phyloP scores from a whole-genome alignment of 2,113 vertebrate genomes.

The Neofelis nebulosa region DNA sequence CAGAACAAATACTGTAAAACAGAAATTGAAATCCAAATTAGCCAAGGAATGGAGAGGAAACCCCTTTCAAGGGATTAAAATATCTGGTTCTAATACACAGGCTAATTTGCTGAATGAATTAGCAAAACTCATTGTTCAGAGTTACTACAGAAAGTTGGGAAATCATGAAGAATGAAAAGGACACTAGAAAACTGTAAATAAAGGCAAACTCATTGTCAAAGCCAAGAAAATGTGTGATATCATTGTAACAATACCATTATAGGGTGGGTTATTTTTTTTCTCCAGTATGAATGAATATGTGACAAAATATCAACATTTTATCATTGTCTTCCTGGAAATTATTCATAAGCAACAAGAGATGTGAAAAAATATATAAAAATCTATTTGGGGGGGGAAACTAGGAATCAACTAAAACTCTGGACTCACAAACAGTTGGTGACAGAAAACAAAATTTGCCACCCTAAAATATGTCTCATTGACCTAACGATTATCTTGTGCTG shows the following conservation, averaged over 20 bases:
- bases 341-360: not conserved
- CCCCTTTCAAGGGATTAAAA: constrained; percentile 29
- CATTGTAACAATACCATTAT: not conserved
- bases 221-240: not conserved
- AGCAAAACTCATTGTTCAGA: not conserved
- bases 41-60: not conserved
- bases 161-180: not conserved
- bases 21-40: constrained; percentile 26
- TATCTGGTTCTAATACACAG: not conserved
- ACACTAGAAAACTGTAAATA: not conserved
- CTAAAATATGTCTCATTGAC: not conserved
- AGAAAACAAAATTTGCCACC: not conserved
- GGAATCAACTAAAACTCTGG: not conserved
- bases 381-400: not conserved
- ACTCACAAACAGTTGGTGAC: not conserved
- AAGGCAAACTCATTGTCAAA: not conserved
- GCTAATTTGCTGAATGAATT: not conserved
- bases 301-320: not conserved
- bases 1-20: not conserved
- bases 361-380: not conserved
- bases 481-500: not conserved
- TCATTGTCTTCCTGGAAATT: not conserved
- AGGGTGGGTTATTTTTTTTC: not conserved
- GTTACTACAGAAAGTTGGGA: not conserved
- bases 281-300: not conserved